Percentiles rank a stretch among this genome's conserved stretches.
phyloP scores from a whole-genome alignment of 2,797 vertebrate species.

The Sciurus carolinensis region DNA sequence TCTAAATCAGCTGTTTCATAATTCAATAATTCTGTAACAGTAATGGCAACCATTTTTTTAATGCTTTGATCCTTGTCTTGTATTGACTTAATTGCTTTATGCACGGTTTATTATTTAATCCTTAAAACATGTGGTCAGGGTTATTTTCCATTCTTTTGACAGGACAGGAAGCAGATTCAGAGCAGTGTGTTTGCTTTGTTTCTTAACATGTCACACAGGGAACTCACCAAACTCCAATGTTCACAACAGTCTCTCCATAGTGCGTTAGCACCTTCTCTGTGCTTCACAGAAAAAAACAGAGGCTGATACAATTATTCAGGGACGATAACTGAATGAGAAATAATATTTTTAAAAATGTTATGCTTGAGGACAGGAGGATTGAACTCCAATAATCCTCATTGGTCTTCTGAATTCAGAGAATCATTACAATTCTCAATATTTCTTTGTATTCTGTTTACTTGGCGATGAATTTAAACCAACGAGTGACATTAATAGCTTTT shows the following conservation, averaged over 20 bases:
- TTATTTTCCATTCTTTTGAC: neutral
- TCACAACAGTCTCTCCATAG: neutral
- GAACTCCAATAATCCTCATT: neutral
- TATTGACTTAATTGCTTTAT: neutral
- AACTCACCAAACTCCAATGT: neutral
- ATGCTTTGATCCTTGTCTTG: neutral
- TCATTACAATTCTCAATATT: neutral
- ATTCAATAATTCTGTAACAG: neutral
- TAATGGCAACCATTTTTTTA: neutral
- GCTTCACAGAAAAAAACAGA: neutral
- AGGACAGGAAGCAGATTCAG: neutral
- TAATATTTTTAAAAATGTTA: neutral
- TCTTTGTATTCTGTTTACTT: conserved; percentile 8
- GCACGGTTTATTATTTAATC: neutral
- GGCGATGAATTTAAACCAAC: neutral
- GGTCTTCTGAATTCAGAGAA: neutral
- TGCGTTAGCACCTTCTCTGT: neutral
- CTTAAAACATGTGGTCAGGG: neutral
- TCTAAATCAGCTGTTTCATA: neutral
- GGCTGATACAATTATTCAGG: neutral
- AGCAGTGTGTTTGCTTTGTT: neutral
- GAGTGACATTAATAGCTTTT: conserved; percentile 1
- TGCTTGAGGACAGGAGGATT: neutral
- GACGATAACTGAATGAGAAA: neutral
- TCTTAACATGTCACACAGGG: neutral